Conservation (phyloP, 2,888 invertebrate species). For the Julus scandinavius region DNA sequence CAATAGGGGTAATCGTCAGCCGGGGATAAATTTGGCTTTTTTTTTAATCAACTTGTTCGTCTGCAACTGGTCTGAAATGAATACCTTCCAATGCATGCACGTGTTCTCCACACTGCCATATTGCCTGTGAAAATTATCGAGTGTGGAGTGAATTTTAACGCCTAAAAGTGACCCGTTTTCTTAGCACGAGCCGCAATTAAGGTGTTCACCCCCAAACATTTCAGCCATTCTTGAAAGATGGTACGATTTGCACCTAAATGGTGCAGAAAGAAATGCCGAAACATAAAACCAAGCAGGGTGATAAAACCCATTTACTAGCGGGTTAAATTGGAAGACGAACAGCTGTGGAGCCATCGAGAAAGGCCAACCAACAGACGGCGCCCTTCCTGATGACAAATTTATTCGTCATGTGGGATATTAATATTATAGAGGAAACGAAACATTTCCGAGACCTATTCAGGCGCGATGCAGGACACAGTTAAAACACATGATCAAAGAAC, state of each 20-base stretch:
- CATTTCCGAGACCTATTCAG: neutral
- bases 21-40: no score
- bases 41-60: neutral
- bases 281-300: constrained; percentile 24
- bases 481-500: constrained; percentile 33
- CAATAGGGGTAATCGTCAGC: no score
- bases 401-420: constrained; percentile 33
- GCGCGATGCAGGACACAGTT: constrained; percentile 19
- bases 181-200: neutral
- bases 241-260: constrained; percentile 19
- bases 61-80: neutral
- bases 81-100: neutral
- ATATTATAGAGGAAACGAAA: constrained; percentile 13
- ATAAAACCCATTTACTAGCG: constrained; percentile 27
- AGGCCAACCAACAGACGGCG: constrained; percentile 21
- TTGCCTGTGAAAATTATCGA: neutral
- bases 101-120: neutral
- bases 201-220: neutral
- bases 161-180: neutral
- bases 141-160: neutral
- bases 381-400: constrained; percentile 33
- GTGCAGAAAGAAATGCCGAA: constrained; percentile 27
- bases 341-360: constrained; percentile 11
- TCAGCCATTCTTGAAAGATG: constrained; percentile 26
- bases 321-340: constrained; percentile 33